Conservation (phyloP, 2,113 vertebrate species). For the Pelmatolapia mariae region DNA sequence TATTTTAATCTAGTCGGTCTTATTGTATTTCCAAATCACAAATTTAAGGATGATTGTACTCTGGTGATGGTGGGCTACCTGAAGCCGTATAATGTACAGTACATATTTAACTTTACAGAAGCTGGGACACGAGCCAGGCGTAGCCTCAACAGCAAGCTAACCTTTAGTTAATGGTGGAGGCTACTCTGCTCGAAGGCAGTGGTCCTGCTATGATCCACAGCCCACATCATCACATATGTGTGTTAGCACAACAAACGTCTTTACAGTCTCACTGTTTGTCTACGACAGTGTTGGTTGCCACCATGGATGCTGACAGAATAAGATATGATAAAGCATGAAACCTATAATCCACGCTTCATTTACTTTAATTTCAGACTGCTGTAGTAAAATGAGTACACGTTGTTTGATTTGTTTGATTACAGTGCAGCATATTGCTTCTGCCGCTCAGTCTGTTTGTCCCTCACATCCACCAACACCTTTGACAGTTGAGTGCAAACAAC, state of each 20-base stretch:
- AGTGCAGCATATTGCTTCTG: not conserved
- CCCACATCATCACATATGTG: not conserved
- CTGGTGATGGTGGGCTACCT: not conserved
- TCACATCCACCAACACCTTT: not conserved
- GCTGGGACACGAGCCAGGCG: not conserved
- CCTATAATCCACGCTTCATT: fast-evolving
- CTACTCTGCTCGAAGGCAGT: not conserved
- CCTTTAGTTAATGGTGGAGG: not conserved
- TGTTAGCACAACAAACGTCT: not conserved
- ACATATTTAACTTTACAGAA: not conserved
- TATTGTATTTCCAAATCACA: not conserved
- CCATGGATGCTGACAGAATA: not conserved
- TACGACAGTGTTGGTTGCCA: not conserved
- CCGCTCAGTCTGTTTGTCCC: not conserved
- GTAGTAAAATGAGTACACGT: not conserved
- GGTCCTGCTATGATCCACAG: not conserved
- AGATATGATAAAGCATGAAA: not conserved
- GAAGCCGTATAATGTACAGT: not conserved
- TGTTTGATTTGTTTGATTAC: not conserved
- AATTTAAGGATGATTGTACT: not conserved
- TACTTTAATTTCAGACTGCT: not conserved
- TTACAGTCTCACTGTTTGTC: not conserved
- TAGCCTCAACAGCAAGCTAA: not conserved
- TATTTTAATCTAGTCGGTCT: not conserved
- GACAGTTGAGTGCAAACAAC: not conserved